Base-by-base conservation (phyloP, 2,888 invertebrate species). In the Lasiommata megera region DNA sequence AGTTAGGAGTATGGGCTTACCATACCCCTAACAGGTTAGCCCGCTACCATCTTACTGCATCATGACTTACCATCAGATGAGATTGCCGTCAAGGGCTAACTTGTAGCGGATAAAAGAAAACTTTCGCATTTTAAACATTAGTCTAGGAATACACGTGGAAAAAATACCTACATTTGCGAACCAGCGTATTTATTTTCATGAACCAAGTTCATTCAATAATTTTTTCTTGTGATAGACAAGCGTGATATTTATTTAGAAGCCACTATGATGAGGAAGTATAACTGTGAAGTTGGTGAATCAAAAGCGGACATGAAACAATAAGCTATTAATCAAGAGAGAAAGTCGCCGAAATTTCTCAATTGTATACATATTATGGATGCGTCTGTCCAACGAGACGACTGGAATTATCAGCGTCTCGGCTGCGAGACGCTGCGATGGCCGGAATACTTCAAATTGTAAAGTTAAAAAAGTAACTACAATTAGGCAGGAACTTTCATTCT, bases 271-370 rank as follows among this genome's bases (percentile, higher is more conserved):
- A 55, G 40, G 12, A 41, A 41, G 37, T 23, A 51, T 29, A 44
- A 52, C 46, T 38, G 37, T 41, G 52, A 41, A 18, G 41, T 47
- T 17, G 51, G 14, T 46, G 51, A 54, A 51, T 52, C 44, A 54
- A 57, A 41, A 51, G 46, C 54, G 40, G 52, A 28, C 43, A 31
- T 29, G 23, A 52, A 55, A 61, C 61, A 61, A 61, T 58, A 41
- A 46, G 58, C 54, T 52, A 58, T 61, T 55, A 55, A 61, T 61
- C 58, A 61, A 58, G 59, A 47, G 58, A 52, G 55, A 61, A 61
- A 61, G 61, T 58, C 46, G 52, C 52, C 58, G 54, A 61, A 58
- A 61, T 54, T 41, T 41, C 58, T 57, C 54, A 61, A 55, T 56
- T 56, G 59, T 52, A 55, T 52, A 52, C 56, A 59, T 37, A 48